These are phyloP conservation scores for Sweltsa coloradensis DNA, from an alignment of 1,140 invertebrate genomes.

Conservation along the genomic window DNA sequence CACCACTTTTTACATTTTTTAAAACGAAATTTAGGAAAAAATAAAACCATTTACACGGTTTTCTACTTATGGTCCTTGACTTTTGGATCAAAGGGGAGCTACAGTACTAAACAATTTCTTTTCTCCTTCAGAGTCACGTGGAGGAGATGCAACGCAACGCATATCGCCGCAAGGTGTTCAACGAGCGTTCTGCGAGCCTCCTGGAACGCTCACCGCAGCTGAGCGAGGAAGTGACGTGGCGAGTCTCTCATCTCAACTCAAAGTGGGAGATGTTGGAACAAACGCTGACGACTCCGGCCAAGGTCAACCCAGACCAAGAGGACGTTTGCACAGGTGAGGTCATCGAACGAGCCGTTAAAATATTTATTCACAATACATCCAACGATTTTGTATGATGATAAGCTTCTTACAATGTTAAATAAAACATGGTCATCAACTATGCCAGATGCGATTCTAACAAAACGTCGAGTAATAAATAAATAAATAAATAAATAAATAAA, in stretches of 20 bases:
- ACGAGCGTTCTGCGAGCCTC: slow-evolving; percentile 62
- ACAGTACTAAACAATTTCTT: slow-evolving; percentile 6
- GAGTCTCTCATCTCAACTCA: slow-evolving; percentile 54
- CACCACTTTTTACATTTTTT: too few species aligned
- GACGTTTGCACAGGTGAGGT: slow-evolving; percentile 10
- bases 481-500: too few species aligned
- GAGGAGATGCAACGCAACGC: slow-evolving; percentile 56
- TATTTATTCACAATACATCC: too few species aligned
- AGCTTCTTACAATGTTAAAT: too few species aligned
- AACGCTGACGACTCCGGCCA: slow-evolving; percentile 36
- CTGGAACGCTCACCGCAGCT: slow-evolving; percentile 55
- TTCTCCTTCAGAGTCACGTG: slow-evolving; percentile 49
- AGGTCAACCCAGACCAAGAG: slow-evolving; percentile 9
- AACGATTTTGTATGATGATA: too few species aligned
- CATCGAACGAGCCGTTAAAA: neutral
- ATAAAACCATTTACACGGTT: too few species aligned
- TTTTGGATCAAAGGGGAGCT: too few species aligned
- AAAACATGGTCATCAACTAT: too few species aligned
- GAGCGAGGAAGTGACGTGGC: slow-evolving; percentile 62
- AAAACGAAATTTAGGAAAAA: too few species aligned
- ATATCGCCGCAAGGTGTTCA: slow-evolving; percentile 57
- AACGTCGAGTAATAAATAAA: too few species aligned
- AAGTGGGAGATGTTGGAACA: slow-evolving; percentile 62
- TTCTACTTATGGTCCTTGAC: too few species aligned
- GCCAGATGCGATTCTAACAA: too few species aligned